Evolutionary conservation across 2,113 vertebrate genomes (phyloP).

Genomic region (Sterrhoptilus dennistouni): DNA sequence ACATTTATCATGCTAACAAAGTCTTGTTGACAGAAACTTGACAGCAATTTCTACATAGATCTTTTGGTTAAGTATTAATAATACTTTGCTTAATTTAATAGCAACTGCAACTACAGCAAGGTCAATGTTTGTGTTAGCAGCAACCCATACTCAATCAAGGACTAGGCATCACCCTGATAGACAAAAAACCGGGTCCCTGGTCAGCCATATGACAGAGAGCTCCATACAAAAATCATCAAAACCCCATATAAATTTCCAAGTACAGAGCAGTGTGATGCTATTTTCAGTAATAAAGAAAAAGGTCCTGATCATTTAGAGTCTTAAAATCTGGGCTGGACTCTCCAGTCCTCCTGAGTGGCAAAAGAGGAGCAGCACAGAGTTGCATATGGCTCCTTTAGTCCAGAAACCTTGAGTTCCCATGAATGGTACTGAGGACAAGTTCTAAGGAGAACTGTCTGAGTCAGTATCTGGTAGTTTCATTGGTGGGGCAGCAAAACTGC

Average conservation of each 20-base stretch:
- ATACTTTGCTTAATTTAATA: not conserved
- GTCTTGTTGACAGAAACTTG: not conserved
- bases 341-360: not conserved
- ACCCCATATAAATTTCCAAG: not conserved
- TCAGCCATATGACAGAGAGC: not conserved
- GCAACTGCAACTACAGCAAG: not conserved
- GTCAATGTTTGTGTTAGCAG: not conserved
- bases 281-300: not conserved
- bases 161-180: not conserved
- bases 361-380: not conserved
- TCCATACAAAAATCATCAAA: not conserved
- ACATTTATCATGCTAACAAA: not conserved
- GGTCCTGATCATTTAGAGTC: not conserved
- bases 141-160: not conserved
- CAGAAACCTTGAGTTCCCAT: not conserved
- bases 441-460: not conserved
- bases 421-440: not conserved
- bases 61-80: not conserved
- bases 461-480: not conserved
- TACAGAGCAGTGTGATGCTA: not conserved
- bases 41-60: not conserved
- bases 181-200: not conserved
- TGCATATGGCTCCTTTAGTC: not conserved
- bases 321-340: not conserved
- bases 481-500: not conserved